Conservation (phyloP, 1,140 invertebrate species). For the Apocrypta bakeri region DNA sequence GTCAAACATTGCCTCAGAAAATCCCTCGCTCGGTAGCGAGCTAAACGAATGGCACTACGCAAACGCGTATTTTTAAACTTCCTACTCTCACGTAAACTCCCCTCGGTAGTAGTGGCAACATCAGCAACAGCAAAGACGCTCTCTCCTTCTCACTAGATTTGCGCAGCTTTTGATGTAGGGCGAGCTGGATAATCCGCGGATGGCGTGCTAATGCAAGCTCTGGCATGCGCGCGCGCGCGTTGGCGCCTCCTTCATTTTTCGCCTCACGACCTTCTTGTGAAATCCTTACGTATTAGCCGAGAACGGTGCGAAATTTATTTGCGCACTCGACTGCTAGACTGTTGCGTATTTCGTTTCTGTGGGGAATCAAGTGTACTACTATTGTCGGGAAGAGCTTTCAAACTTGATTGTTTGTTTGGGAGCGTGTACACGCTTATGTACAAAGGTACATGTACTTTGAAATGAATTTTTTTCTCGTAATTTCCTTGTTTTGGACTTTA, state of each 20-base stretch:
- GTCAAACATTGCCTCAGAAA: not conserved
- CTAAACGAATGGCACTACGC: not conserved
- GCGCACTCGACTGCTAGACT: not conserved
- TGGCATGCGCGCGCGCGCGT: not conserved
- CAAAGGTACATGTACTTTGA: not conserved
- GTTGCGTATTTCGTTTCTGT: not conserved
- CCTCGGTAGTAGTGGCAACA: not conserved
- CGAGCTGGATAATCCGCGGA: constrained; percentile 4
- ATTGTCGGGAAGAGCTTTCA: not conserved
- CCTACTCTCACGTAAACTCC: not conserved
- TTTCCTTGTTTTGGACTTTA: not conserved
- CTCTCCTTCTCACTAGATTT: not conserved
- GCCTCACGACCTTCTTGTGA: not conserved
- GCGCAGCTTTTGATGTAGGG: constrained; percentile 19
- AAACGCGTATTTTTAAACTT: not conserved
- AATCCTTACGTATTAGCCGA: constrained; percentile 27
- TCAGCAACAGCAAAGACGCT: not conserved
- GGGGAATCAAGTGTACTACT: not conserved
- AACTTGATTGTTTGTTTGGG: not conserved
- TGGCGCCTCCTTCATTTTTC: constrained; percentile 27
- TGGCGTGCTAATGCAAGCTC: not conserved
- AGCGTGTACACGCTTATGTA: no score
- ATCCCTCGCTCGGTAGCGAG: not conserved
- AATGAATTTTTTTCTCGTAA: not conserved
- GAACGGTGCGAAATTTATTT: not conserved